Percentiles rank a stretch among this genome's conserved stretches.
Conservation (phyloP, 2,888 invertebrate genomes). For the Pyrochroa serraticornis region DNA sequence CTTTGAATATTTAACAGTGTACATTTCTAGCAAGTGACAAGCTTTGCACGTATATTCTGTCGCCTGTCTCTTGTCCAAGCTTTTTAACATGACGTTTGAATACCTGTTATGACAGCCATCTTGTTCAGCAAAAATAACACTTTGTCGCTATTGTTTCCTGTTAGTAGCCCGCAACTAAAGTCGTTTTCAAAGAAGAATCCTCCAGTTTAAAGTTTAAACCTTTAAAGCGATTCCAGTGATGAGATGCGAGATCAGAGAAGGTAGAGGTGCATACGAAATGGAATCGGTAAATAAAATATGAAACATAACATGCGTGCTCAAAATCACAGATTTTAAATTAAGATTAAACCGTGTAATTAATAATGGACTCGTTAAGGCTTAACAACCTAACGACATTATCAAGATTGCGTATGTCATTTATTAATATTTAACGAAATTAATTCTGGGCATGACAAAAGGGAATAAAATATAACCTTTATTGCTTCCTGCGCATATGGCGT, state of each 20-base stretch:
- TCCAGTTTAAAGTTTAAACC: no score
- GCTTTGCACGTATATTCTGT: conserved; percentile 50
- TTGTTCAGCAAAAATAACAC: conserved; percentile 50
- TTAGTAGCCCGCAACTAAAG: conserved; percentile 1
- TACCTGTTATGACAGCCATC: conserved; percentile 50
- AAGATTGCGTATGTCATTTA: conserved; percentile 57
- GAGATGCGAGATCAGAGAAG: neutral
- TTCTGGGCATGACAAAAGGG: conserved; percentile 52
- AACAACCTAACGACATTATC: conserved; percentile 56
- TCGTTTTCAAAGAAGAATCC: no score
- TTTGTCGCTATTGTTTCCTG: conserved; percentile 51
- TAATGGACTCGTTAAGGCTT: conserved; percentile 52
- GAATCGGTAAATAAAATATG: conserved; percentile 32
- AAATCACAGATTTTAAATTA: conserved; percentile 57
- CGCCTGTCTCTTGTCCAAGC: conserved; percentile 51
- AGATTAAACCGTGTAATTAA: conserved; percentile 55
- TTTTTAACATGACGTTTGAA: conserved; percentile 52
- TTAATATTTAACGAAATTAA: conserved; percentile 57
- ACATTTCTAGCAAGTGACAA: conserved; percentile 51
- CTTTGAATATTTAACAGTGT: conserved; percentile 45
- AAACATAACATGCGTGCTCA: conserved; percentile 45
- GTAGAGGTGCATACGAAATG: conserved; percentile 18
- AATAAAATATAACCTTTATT: conserved; percentile 53
- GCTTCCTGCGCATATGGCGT: conserved; percentile 54
- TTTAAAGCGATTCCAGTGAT: no score